Base-by-base conservation (phyloP, 1,140 invertebrate genomes). In the Hormaphis cornu region DNA sequence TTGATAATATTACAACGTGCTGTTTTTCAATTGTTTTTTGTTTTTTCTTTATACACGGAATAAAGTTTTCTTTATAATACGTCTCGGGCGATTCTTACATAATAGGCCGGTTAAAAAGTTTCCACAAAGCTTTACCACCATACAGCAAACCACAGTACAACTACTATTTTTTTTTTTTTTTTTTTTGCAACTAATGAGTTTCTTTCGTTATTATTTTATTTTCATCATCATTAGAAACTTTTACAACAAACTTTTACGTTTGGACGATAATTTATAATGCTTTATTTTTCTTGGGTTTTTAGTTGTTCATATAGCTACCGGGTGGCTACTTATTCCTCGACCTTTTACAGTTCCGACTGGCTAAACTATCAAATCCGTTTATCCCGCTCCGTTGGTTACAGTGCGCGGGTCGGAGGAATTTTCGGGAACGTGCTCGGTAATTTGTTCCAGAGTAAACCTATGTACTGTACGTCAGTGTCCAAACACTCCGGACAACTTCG, bases 41-140 rank as follows among this genome's bases (percentile, higher is more conserved):
- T 44, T 20, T 46, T 8, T 46, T 63, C 28, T 30, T 63, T 46
- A 26, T 46, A 46, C 16, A 12, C 58, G 14, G 16, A n/a, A 46
- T 30, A 63, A 63, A 61, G 22, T 61, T 61, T 37, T 56, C 20
- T 40, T 20, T n/a, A 24, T 26, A 63, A 46, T 63, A 44, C n/a
- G 24, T 61, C n/a, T n/a, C n/a, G n/a, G n/a, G n/a, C n/a, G n/a
- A 20, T 63, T 46, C 16, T 28, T 40, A 58, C n/a, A 10, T 16
- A n/a, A 63, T 30, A 63, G 1, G 30, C 24, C n/a, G 26, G n/a
- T 14, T 30, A 5, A 28, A 46, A 61, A 61, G 40, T 61, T 61
- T 30, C 30, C 24, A 9, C 40, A 44, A 63, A 46, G n/a, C 26
- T 44, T 46, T 61, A 7, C 3, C 14, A 44, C 6, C 3, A 18